Percentiles rank a stretch among this genome's conserved stretches.
Evolutionary conservation across 2,888 invertebrate species (phyloP).

Genomic region (Notodonta ziczac): DNA sequence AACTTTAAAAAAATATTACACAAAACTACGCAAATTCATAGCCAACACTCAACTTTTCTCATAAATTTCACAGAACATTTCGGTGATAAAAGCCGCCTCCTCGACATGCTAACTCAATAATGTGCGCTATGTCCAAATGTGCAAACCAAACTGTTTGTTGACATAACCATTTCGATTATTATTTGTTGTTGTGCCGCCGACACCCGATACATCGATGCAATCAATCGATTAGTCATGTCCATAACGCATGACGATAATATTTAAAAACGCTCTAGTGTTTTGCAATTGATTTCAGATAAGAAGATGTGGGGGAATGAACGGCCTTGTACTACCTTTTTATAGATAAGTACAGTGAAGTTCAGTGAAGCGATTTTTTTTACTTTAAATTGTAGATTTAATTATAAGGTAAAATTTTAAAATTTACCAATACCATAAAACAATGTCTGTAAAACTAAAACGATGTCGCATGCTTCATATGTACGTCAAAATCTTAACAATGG

Average conservation of each 20-base stretch:
- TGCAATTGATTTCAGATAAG: conserved; percentile 1
- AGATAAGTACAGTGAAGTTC: too few species aligned
- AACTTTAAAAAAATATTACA: too few species aligned
- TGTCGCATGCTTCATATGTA: background rate
- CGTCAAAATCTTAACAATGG: background rate
- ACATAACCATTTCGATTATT: conserved; percentile 28
- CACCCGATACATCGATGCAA: conserved; percentile 21
- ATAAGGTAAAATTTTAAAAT: too few species aligned
- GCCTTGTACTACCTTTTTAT: background rate
- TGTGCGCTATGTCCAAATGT: conserved; percentile 14
- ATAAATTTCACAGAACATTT: conserved; percentile 17
- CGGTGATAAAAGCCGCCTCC: conserved; percentile 24
- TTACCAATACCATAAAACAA: background rate
- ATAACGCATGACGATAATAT: conserved; percentile 10
- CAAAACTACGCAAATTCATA: conserved; percentile 8
- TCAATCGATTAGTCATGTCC: conserved; percentile 21
- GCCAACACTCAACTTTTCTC: conserved; percentile 21
- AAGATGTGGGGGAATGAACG: background rate
- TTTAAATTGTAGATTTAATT: too few species aligned
- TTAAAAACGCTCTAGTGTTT: background rate
- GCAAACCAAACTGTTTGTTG: conserved; percentile 27
- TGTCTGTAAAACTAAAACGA: background rate
- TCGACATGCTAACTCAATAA: conserved; percentile 11
- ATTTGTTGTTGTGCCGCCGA: conserved; percentile 33
- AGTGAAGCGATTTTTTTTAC: too few species aligned